Base-by-base conservation (phyloP, 2,888 invertebrate species). In the Pegoplata infirma region DNA sequence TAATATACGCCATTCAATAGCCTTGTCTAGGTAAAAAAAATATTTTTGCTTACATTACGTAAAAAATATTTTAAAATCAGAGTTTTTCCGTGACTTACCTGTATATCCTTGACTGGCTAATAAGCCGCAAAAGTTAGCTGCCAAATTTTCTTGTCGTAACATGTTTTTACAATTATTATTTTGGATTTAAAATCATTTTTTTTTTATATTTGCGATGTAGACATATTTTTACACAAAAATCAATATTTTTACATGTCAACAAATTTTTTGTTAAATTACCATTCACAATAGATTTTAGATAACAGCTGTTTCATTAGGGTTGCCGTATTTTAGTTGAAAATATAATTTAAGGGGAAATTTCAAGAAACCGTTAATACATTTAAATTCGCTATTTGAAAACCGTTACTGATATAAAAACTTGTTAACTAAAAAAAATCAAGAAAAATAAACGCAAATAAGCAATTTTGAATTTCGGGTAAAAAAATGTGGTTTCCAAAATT, bases 1-100 rank as follows among this genome's bases (percentile, higher is more conserved):
- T 81, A 96, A 89, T 68, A 96, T 90, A 73, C 95, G 93, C 95
- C 95, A 95, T 90, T 95, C 94, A 81, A 93, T 92, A 0, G 94
- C 93, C 86, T 91, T 91, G 81, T 91, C 93, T 93, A n/a, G n/a
- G n/a, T n/a, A n/a, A n/a, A n/a, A n/a, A n/a, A n/a, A n/a, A n/a
- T n/a, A n/a, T n/a, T n/a, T n/a, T 32, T 58, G 46, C 47, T 32
- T 55, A 12, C 8, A 23, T 55, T 36, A n/a, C 19, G 14, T n/a
- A 3, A 46, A 14, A 5, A 25, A 55, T 10, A 32, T 25, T 10
- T 56, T 12, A 2, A 46, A 21, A 10, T n/a, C 12, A 17, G 7
- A 19, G 16, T 56, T 36, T n/a, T 55, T 21, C 7, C 1, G 12
- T 12, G 17, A 28, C 23, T 80, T 82, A 85, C 90, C 89, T 82